Conservation (phyloP, 2,797 vertebrate species). For the Meriones psammophilus region DNA sequence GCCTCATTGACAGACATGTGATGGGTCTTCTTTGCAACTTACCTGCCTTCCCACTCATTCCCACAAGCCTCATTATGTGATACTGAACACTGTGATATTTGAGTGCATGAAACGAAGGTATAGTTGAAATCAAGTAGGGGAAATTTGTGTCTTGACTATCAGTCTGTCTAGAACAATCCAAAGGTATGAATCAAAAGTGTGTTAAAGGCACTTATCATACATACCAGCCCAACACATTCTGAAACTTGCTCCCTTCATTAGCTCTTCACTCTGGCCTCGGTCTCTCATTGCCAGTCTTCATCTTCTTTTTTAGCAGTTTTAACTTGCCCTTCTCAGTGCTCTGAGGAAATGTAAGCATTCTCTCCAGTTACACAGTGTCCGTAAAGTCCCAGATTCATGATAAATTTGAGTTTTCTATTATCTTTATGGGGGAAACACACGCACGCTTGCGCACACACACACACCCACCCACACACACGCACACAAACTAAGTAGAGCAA, state of each 20-base stretch:
- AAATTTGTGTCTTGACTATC: constrained; percentile 28
- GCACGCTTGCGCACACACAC: not conserved
- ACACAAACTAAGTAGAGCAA: constrained; percentile 23
- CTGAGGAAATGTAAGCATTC: not conserved
- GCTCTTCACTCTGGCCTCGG: not conserved
- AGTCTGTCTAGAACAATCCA: not conserved
- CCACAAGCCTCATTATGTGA: not conserved
- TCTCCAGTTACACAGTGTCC: not conserved
- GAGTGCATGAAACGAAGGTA: not conserved
- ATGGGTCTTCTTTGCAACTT: constrained; percentile 35
- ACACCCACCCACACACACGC: too few species aligned
- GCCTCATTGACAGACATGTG: constrained; percentile 64
- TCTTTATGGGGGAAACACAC: not conserved
- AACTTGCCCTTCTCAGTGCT: not conserved
- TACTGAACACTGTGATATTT: not conserved
- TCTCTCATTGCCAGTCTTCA: constrained; percentile 4
- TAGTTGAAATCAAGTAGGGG: not conserved
- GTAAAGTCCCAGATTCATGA: not conserved
- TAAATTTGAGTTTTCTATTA: constrained; percentile 60
- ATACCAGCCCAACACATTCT: not conserved
- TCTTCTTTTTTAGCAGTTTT: not conserved
- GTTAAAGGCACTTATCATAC: not conserved
- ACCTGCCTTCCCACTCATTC: not conserved
- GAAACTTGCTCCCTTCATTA: not conserved
- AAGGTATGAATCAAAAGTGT: not conserved